Conservation (phyloP, 2,113 vertebrate genomes). For the Apodemus sylvaticus region DNA sequence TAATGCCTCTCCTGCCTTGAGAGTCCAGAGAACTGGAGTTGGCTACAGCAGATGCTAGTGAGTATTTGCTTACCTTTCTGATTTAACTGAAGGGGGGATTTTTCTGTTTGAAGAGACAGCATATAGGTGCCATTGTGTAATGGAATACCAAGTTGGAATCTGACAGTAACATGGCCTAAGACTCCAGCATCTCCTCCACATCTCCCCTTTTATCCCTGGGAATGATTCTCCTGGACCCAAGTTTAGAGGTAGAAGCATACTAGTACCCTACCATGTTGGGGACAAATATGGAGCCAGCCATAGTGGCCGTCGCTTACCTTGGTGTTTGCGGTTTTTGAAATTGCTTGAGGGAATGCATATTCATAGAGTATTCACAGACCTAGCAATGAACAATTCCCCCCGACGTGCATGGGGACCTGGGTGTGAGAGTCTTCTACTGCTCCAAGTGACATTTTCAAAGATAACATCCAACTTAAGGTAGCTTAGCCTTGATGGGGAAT, state of each 20-base stretch:
- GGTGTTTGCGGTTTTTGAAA: accelerated
- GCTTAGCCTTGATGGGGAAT: accelerated
- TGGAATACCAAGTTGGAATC: not conserved
- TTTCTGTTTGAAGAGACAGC: not conserved
- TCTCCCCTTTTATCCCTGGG: not conserved
- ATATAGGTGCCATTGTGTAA: not conserved
- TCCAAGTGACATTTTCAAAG: not conserved
- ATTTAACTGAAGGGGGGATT: not conserved
- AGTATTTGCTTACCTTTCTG: not conserved
- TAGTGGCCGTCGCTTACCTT: not conserved
- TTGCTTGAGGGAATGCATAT: accelerated
- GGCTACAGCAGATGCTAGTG: accelerated
- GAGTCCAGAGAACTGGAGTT: not conserved
- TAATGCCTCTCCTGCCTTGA: not conserved
- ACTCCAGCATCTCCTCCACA: too few species aligned
- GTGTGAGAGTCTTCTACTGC: not conserved
- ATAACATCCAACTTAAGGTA: accelerated
- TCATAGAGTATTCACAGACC: accelerated
- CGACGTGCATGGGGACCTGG: not conserved
- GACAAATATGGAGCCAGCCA: not conserved
- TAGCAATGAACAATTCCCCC: not conserved
- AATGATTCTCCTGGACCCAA: not conserved
- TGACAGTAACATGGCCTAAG: too few species aligned
- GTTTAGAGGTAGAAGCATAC: not conserved
- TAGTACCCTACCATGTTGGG: accelerated